phyloP scores from a whole-genome alignment of 2,888 invertebrate genomes.

The Drosophila putrida region DNA sequence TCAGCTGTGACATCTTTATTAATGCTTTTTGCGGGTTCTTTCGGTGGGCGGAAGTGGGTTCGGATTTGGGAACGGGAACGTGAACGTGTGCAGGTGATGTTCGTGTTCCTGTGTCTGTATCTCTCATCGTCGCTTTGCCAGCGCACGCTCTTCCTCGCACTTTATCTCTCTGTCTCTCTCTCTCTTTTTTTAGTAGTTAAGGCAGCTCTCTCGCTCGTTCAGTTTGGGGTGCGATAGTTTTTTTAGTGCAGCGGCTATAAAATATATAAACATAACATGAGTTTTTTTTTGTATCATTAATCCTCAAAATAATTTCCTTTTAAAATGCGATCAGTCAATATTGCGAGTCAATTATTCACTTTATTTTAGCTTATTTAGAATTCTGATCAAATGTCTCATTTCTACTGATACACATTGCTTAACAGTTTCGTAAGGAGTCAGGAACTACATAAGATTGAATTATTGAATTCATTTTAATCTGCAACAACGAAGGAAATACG shows the following conservation, averaged over 20 bases:
- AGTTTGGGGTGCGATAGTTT: slow-evolving; percentile 29
- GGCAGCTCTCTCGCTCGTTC: slow-evolving; percentile 23
- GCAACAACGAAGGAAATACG: too few species aligned
- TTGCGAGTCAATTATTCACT: not conserved
- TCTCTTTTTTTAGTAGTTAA: not conserved
- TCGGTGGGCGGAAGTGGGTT: slow-evolving; percentile 24
- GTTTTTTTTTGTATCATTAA: too few species aligned
- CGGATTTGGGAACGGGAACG: too few species aligned
- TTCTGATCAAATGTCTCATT: too few species aligned
- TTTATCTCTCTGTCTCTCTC: not conserved
- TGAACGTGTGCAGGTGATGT: slow-evolving; percentile 8
- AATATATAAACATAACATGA: not conserved
- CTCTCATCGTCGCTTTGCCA: slow-evolving; percentile 43
- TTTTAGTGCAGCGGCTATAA: slow-evolving; percentile 42
- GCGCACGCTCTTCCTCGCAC: slow-evolving; percentile 18
- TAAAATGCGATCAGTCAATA: not conserved
- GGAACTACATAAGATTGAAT: too few species aligned
- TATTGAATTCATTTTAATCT: too few species aligned
- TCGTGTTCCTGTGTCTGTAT: not conserved
- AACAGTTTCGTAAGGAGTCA: too few species aligned
- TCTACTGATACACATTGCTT: too few species aligned
- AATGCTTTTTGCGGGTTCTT: slow-evolving; percentile 28
- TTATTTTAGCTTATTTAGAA: too few species aligned
- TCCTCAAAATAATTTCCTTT: too few species aligned
- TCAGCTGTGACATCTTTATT: slow-evolving; percentile 19